Conservation (phyloP, 1,140 invertebrate genomes). For the Dendroctonus ponderosae region DNA sequence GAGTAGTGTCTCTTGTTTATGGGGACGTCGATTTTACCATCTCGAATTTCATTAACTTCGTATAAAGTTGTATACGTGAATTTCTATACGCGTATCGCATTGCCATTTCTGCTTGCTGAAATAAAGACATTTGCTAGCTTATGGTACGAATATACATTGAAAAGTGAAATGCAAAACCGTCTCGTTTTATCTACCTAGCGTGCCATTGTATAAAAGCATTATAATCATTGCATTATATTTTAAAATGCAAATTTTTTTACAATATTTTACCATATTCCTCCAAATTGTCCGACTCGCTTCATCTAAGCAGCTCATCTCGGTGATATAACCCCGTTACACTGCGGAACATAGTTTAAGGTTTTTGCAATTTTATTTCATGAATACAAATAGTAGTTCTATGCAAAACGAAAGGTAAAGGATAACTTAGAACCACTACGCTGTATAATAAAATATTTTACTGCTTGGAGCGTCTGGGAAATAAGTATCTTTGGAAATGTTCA, state of each 20-base stretch:
- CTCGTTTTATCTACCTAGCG: background rate
- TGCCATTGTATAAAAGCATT: background rate
- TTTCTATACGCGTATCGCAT: too few species aligned
- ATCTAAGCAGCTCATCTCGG: conserved; percentile 8
- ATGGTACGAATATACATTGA: background rate
- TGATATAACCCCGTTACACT: conserved; percentile 10
- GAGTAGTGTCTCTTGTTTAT: conserved; percentile 12
- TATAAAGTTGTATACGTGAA: too few species aligned
- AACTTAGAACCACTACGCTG: conserved; percentile 1
- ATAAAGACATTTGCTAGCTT: background rate
- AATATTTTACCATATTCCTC: conserved; percentile 5
- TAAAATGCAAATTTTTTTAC: conserved; percentile 3
- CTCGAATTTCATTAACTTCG: too few species aligned
- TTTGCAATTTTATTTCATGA: conserved; percentile 24
- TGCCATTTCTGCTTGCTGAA: background rate
- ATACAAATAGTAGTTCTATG: conserved; percentile 25
- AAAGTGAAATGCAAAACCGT: conserved; percentile 1
- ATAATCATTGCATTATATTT: conserved; percentile 1
- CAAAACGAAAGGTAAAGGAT: conserved; percentile 15
- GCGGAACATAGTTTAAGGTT: conserved; percentile 12
- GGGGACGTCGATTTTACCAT: too few species aligned
- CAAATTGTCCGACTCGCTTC: conserved; percentile 5
- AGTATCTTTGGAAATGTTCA: too few species aligned
- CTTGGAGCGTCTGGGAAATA: conserved; percentile 10
- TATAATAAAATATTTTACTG: conserved; percentile 23